These are phyloP conservation scores for Macrotrachela quadricornifera DNA, from an alignment of 1,140 invertebrate species.

Conservation along the genomic window DNA sequence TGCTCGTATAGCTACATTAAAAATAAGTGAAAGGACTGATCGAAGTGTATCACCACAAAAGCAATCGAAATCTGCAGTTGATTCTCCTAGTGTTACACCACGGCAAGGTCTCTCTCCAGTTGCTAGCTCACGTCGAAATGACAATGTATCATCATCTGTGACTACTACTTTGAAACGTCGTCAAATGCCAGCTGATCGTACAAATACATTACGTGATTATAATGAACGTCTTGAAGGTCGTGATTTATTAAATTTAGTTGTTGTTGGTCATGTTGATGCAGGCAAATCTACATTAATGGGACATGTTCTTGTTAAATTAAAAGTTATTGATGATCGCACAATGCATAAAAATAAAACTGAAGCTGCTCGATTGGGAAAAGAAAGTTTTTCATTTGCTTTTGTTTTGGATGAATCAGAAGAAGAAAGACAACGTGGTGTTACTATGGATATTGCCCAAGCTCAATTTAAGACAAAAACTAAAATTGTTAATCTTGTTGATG, in stretches of 20 bases:
- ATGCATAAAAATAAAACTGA: slow-evolving; percentile 97
- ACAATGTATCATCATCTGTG: too few species aligned
- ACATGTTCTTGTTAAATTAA: slow-evolving; percentile 61
- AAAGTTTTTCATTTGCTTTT: slow-evolving; percentile 95
- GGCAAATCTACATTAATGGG: slow-evolving; percentile 92
- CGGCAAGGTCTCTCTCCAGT: too few species aligned
- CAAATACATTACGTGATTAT: neutral
- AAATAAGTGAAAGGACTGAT: too few species aligned
- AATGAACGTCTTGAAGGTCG: slow-evolving; percentile 38
- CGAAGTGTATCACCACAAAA: too few species aligned
- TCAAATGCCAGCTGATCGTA: too few species aligned
- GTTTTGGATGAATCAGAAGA: slow-evolving; percentile 96
- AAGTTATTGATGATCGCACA: slow-evolving; percentile 62
- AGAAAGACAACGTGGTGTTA: slow-evolving; percentile 70
- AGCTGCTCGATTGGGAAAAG: slow-evolving; percentile 86
- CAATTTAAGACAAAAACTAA: slow-evolving; percentile 64
- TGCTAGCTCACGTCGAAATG: too few species aligned
- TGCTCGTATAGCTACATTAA: too few species aligned
- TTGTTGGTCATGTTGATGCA: slow-evolving; percentile 37
- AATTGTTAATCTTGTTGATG: slow-evolving; percentile 55
- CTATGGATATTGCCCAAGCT: slow-evolving; percentile 84
- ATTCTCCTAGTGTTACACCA: too few species aligned
- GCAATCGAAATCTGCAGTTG: too few species aligned
- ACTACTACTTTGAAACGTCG: too few species aligned
- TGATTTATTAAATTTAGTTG: slow-evolving; percentile 70